phyloP scores from a whole-genome alignment of 2,888 invertebrate species.

The Plagodis pulveraria region DNA sequence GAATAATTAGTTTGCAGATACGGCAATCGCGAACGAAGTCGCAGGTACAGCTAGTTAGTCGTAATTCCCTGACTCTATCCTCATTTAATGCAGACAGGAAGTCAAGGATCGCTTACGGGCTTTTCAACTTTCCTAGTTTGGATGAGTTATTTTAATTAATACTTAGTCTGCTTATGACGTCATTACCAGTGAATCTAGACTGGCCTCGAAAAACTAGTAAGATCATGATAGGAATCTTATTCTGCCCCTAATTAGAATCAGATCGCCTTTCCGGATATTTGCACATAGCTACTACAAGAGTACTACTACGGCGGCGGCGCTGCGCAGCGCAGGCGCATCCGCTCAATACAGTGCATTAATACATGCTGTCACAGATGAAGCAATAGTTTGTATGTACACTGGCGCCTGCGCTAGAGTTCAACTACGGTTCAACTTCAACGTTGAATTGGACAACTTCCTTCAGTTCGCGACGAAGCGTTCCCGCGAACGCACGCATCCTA shows the following conservation, averaged over 20 bases:
- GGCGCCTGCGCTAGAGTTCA: conserved; percentile 38
- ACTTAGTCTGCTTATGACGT: conserved; percentile 3
- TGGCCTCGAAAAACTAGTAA: conserved; percentile 39
- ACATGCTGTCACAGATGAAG: conserved; percentile 8
- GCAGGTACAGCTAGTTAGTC: no score
- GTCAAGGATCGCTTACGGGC: neutral
- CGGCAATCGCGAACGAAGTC: no score
- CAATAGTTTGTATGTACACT: conserved; percentile 2
- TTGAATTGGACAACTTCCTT: conserved; percentile 34
- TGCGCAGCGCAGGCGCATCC: conserved; percentile 32
- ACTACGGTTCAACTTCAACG: conserved; percentile 29
- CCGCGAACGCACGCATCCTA: conserved; percentile 56
- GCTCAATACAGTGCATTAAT: neutral
- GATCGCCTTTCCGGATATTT: conserved; percentile 29
- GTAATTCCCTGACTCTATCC: no score
- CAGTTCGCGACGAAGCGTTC: conserved; percentile 67
- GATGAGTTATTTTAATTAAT: conserved; percentile 2
- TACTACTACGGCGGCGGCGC: neutral
- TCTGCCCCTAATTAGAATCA: conserved; percentile 29
- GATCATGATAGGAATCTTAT: conserved; percentile 23
- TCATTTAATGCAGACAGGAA: no score
- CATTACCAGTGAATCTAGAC: conserved; percentile 50
- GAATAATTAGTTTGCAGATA: no score
- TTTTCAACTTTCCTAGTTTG: conserved; percentile 5
- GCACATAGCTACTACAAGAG: conserved; percentile 13